Evolutionary conservation across 2,888 invertebrate genomes (phyloP), one percentile per base, ranked within the genome.

Genomic region (Pristionchus mayeri): DNA sequence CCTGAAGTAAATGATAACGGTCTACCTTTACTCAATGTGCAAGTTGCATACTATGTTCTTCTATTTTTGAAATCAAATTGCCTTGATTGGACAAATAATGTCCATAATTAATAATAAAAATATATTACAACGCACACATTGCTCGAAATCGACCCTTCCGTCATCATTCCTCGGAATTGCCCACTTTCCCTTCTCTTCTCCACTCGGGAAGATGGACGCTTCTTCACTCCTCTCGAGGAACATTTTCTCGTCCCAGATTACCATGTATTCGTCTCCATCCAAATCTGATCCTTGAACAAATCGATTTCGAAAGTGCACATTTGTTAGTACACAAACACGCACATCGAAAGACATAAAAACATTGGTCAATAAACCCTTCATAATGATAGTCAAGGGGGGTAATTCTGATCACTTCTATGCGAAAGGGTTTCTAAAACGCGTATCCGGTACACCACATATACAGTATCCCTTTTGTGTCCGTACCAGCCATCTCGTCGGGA

Each of bases 401-500:
- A n/a, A n/a, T n/a, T n/a, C n/a, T n/a, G n/a, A n/a, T n/a, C n/a
- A n/a, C n/a, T n/a, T n/a, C n/a, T n/a, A n/a, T n/a, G n/a, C n/a
- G n/a, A n/a, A n/a, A n/a, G n/a, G n/a, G n/a, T n/a, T n/a, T n/a
- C n/a, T n/a, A 63, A 63, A 30, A n/a, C 21, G 37, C 21, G 24
- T 18, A 16, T 1, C 50, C 3, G 3, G 4, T 27, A 78, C 11
- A n/a, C 27, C 48, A n/a, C n/a, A n/a, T n/a, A n/a, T n/a, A n/a
- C n/a, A n/a, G n/a, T n/a, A n/a, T n/a, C n/a, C n/a, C n/a, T n/a
- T n/a, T n/a, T n/a, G n/a, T n/a, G n/a, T n/a, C n/a, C 85, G 13
- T 37, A 87, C 89, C 94, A 9, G 93, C 93, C 93, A 94, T 94
- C 89, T 93, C 93, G 87, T 93, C 93, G 0, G 94, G 91, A 87